Evolutionary conservation across 2,113 vertebrate genomes (phyloP).

Genomic region (Stigmatopora argus): DNA sequence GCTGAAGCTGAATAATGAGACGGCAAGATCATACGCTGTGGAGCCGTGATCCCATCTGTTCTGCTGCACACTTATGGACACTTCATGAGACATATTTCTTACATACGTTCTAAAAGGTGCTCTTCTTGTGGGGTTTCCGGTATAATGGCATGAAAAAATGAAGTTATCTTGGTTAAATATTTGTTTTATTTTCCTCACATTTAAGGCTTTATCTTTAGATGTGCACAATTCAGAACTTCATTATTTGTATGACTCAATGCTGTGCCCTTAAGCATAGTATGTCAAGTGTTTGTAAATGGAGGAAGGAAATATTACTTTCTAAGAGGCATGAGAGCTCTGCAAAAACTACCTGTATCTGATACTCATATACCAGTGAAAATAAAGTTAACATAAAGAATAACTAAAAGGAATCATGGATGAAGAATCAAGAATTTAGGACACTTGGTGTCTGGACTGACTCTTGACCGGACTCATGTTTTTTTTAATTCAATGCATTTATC

Average conservation of each 20-base stretch:
- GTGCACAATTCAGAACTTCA: background rate
- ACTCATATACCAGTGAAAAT: no score
- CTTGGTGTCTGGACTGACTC: no score
- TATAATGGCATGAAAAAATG: conserved; percentile 34
- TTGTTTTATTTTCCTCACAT: background rate
- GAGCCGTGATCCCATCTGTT: conserved; percentile 54
- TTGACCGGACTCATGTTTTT: no score
- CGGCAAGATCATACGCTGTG: conserved; percentile 54
- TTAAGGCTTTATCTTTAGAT: background rate
- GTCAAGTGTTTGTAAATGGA: background rate
- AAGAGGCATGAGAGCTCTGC: no score
- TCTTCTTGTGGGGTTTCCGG: conserved; percentile 16
- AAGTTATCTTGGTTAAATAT: conserved; percentile 26
- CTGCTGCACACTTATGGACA: conserved; percentile 34
- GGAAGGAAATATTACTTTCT: no score
- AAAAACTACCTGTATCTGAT: no score
- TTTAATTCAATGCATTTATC: no score
- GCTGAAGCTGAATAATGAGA: conserved; percentile 60
- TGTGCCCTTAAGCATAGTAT: background rate
- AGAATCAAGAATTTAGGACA: no score
- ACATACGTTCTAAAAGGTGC: conserved; percentile 41
- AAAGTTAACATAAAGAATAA: no score
- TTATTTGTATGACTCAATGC: background rate
- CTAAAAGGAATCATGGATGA: no score
- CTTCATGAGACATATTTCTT: conserved; percentile 44